phyloP scores from a whole-genome alignment of 2,888 invertebrate genomes.

The Lepidonotus clava region DNA sequence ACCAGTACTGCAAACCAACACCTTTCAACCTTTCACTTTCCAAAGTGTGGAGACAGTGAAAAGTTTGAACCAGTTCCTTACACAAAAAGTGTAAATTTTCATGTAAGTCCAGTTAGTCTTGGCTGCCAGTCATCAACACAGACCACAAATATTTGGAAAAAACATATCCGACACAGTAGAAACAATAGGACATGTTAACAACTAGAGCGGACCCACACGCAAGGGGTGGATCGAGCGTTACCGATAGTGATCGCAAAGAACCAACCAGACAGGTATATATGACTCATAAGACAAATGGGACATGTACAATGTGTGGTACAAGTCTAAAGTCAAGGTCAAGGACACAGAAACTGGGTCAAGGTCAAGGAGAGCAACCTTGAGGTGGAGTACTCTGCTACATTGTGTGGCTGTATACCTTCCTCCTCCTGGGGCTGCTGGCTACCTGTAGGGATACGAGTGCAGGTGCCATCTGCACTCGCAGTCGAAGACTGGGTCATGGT shows the following conservation, averaged over 20 bases:
- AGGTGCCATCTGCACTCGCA: slow-evolving; percentile 48
- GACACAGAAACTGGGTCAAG: background rate
- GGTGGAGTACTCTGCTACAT: slow-evolving; percentile 35
- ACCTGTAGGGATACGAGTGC: slow-evolving; percentile 57
- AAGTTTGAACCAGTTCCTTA: background rate
- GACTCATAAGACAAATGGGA: background rate
- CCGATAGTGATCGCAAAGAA: too few relatives aligned
- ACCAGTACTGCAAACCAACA: slow-evolving; percentile 10
- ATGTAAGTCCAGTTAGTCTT: background rate
- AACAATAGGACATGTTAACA: background rate
- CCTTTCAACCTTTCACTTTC: background rate
- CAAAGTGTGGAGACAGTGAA: background rate
- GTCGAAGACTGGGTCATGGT: slow-evolving; percentile 55
- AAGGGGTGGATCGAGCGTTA: background rate
- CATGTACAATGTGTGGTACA: background rate
- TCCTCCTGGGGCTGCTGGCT: slow-evolving; percentile 8
- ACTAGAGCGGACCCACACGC: background rate
- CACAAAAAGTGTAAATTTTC: background rate
- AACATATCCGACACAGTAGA: background rate
- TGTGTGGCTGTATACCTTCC: background rate
- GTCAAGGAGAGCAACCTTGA: background rate
- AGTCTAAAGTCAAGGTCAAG: background rate
- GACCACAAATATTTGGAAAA: background rate
- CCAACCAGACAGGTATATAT: too few relatives aligned
- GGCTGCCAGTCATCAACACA: background rate